These are phyloP conservation scores for Hyperopisus bebe DNA, from an alignment of 2,113 vertebrate genomes.

Conservation along the genomic window DNA sequence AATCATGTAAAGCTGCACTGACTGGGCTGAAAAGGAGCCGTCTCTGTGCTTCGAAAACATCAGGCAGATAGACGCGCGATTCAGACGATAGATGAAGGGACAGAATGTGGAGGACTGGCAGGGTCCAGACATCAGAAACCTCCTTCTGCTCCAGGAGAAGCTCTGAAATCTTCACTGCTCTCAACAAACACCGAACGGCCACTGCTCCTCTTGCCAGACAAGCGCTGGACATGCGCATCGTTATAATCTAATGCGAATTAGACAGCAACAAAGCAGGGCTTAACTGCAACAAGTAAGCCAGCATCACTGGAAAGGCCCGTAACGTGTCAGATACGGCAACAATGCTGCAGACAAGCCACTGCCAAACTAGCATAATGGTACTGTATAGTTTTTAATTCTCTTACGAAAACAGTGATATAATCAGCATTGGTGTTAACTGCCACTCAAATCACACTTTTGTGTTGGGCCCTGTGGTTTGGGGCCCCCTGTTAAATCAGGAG, in stretches of 20 bases:
- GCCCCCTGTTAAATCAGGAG: background rate
- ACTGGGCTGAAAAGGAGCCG: slow-evolving; percentile 71
- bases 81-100: slow-evolving; percentile 31
- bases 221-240: background rate
- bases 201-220: background rate
- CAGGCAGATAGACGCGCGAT: slow-evolving; percentile 55
- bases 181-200: slow-evolving; percentile 15
- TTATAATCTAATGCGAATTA: background rate
- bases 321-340: background rate
- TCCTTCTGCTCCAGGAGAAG: slow-evolving; percentile 31
- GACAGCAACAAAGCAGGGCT: background rate
- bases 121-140: slow-evolving; percentile 40
- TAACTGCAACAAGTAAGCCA: background rate
- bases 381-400: background rate
- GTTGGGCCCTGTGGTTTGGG: background rate
- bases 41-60: slow-evolving; percentile 66
- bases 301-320: background rate
- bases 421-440: background rate
- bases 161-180: slow-evolving; percentile 32
- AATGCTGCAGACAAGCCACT: background rate
- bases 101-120: slow-evolving; percentile 37
- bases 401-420: background rate
- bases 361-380: background rate
- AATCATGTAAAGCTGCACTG: slow-evolving; percentile 78
- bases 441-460: background rate